Evolutionary conservation across 2,888 invertebrate genomes (phyloP), one percentile per base, ranked within the genome.

Genomic region (Plebejus anna): DNA sequence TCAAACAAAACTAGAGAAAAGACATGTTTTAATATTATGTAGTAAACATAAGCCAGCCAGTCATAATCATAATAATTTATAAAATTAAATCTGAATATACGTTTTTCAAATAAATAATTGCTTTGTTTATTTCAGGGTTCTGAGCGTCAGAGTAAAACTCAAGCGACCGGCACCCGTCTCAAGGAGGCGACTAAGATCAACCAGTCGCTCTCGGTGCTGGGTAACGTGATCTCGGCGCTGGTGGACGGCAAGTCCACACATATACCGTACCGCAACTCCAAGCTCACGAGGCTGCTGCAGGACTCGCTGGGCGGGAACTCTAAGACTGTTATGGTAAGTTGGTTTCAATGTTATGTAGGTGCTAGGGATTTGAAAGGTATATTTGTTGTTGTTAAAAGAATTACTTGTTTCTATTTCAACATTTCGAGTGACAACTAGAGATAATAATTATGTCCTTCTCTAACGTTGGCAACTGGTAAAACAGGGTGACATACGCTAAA

Each of bases 141-240:
- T 0, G 99, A 99, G 89, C 95, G 99, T 42, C 98, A 99, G 87
- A 97, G 97, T 84, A 98, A 99, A 91, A 99, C 99, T 0, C 99
- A 99, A 83, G 98, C 99, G 0, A 96, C 97, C 51, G 98, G 99
- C 47, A 96, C 98, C 80, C 95, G 99, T 0, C 94, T 99, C 76
- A 97, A 98, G 85, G 99, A 99, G 90, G 99, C 99, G 0, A 98
- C 98, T 0, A 99, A 99, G 92, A 99, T 99, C 82, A 99, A 99
- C 94, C 95, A 99, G 79, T 99, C 99, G 0, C 95, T 99, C 0
- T 99, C 99, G 0, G 99, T 99, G 0, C 94, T 99, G 76, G 99
- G 99, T 42, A 99, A 99, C 91, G 99, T 99, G 2, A 99, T 99
- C 82, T 99, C 99, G 4, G 99, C 99, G 1, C 94, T 99, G 80